Conservation (phyloP, 2,113 vertebrate species). For the Okapia johnstoni region DNA sequence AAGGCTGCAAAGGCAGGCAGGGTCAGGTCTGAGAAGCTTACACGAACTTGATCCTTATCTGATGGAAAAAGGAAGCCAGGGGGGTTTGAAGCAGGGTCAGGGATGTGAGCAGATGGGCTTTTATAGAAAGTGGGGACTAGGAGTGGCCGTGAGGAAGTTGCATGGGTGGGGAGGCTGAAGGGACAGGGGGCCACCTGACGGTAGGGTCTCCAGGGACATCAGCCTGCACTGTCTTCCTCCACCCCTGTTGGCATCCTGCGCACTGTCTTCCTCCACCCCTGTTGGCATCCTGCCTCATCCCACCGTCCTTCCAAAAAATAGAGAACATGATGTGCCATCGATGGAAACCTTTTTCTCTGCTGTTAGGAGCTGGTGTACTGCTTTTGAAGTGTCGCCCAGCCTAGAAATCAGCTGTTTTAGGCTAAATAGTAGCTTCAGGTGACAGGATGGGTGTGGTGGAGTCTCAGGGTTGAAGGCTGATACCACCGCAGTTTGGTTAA, state of each 20-base stretch:
- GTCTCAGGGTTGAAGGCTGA: not conserved
- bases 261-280: not conserved
- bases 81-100: not conserved
- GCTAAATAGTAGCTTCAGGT: not conserved
- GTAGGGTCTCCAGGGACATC: not conserved
- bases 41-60: not conserved
- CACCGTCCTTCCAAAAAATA: not conserved
- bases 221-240: not conserved
- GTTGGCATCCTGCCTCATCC: not conserved
- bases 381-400: not conserved
- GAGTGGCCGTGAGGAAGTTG: not conserved
- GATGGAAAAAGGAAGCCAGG: not conserved
- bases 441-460: not conserved
- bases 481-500: not conserved
- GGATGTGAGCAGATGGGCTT: not conserved
- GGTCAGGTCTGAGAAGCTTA: not conserved
- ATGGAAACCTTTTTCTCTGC: not conserved
- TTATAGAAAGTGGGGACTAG: not conserved
- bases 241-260: not conserved
- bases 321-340: not conserved
- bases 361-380: not conserved
- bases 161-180: too few relatives aligned
- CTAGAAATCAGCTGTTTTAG: not conserved
- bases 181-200: not conserved
- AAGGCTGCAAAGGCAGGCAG: not conserved